A percentile compares a stretch with the other conserved stretches of the same genome.
These are phyloP conservation scores for Agrypnia vestita DNA, from an alignment of 1,140 invertebrate species.

Conservation along the genomic window DNA sequence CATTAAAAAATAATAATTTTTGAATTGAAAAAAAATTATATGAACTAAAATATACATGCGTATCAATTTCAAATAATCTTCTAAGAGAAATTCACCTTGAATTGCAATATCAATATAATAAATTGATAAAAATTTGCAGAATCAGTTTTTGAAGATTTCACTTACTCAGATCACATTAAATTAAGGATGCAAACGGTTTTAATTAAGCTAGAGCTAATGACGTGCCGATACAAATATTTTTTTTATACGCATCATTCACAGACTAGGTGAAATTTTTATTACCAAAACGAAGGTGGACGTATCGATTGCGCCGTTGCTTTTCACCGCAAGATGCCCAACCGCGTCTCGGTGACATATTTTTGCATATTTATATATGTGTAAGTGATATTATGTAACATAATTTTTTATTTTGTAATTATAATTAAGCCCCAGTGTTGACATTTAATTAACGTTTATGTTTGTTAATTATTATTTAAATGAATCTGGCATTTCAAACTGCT, in stretches of 20 bases:
- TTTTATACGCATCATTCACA: conserved; percentile 23
- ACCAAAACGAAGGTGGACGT: neutral
- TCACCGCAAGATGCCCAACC: neutral
- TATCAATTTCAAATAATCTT: too few species aligned
- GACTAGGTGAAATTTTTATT: conserved; percentile 19
- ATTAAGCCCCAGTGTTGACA: conserved; percentile 10
- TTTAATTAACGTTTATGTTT: neutral
- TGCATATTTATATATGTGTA: conserved; percentile 25
- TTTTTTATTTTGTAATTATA: neutral
- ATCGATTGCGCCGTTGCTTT: neutral
- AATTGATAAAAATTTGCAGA: too few species aligned
- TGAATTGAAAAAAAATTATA: too few species aligned
- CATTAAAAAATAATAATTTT: too few species aligned
- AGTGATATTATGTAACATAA: conserved; percentile 25
- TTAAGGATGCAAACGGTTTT: conserved; percentile 5
- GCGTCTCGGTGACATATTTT: conserved; percentile 11
- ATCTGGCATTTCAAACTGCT: neutral
- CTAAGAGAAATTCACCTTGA: too few species aligned
- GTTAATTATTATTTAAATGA: conserved; percentile 1
- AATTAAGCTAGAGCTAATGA: neutral
- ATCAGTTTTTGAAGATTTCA: conserved; percentile 5
- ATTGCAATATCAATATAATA: too few species aligned
- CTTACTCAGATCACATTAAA: neutral
- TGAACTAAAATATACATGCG: too few species aligned
- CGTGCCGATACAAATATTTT: conserved; percentile 11